A percentile compares a stretch with the other conserved stretches of the same genome.
Evolutionary conservation across 2,113 vertebrate species (phyloP).

Genomic region (Nycticorax nycticorax): DNA sequence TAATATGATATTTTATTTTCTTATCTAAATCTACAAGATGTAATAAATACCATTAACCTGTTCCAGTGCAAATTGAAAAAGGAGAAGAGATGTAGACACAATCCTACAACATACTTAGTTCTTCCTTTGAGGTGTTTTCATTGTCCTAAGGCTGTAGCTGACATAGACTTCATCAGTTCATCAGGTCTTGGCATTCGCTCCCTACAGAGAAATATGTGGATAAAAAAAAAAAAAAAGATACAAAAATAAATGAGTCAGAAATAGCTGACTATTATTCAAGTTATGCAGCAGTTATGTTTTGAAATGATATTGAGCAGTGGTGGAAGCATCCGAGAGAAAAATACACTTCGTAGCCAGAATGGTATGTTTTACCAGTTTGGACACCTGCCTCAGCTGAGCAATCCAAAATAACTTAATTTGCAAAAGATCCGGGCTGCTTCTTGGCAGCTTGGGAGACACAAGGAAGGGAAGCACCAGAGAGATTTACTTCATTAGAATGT

Average conservation of each 20-base stretch:
- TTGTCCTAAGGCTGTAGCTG: neutral
- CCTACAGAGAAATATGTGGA: neutral
- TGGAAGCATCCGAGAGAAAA: constrained; percentile 16
- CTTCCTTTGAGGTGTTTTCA: neutral
- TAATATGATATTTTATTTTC: neutral
- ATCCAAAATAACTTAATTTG: constrained; percentile 49
- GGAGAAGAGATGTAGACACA: neutral
- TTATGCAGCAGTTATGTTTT: constrained; percentile 22
- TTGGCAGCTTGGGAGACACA: neutral
- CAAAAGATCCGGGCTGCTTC: neutral
- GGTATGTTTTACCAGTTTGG: constrained; percentile 11
- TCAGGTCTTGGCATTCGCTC: neutral
- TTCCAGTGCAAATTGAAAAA: neutral
- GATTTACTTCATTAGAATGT: neutral
- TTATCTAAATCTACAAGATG: neutral
- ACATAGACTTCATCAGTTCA: neutral
- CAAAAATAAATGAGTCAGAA: neutral
- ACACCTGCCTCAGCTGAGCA: neutral
- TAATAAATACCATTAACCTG: neutral
- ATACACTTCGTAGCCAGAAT: neutral
- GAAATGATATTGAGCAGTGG: neutral
- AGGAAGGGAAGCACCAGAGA: neutral
- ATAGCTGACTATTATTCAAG: neutral
- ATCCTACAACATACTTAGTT: neutral
- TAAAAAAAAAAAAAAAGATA: neutral